Percentiles rank a stretch among this genome's conserved stretches.
Evolutionary conservation across 1,140 invertebrate species (phyloP).

Genomic region (Rhagoletis zephyria): DNA sequence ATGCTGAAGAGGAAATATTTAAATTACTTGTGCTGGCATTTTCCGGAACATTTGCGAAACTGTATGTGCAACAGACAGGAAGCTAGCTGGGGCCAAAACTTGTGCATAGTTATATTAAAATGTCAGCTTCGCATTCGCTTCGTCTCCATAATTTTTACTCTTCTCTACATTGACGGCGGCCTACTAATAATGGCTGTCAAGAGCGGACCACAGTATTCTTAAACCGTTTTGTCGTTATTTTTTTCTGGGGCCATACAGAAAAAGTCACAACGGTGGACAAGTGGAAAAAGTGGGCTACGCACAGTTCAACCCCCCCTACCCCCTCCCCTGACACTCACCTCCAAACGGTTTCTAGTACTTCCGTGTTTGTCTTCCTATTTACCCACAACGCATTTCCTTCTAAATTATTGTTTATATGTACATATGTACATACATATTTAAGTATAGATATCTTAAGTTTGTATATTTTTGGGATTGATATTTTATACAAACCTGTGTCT

Average conservation of each 20-base stretch:
- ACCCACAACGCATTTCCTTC: too few relatives aligned
- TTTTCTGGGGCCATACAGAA: neutral
- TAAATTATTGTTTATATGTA: neutral
- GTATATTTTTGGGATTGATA: neutral
- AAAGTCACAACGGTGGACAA: neutral
- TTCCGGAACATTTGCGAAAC: neutral
- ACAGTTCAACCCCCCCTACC: neutral
- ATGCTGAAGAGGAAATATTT: neutral
- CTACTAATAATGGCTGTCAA: neutral
- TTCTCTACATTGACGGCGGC: neutral
- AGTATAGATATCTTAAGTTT: neutral
- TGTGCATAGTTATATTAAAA: conserved; percentile 24
- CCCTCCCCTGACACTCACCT: too few relatives aligned
- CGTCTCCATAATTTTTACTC: neutral
- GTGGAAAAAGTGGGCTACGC: neutral
- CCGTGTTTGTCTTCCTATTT: neutral
- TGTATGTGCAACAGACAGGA: conserved; percentile 6
- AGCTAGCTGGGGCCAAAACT: neutral
- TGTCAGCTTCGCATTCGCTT: neutral
- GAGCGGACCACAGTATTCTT: neutral
- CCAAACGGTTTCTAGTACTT: neutral
- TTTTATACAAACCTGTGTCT: neutral
- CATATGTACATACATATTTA: too few relatives aligned
- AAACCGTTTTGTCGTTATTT: neutral
- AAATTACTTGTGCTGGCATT: conserved; percentile 13